A percentile compares a stretch with the other conserved stretches of the same genome.
phyloP scores from a whole-genome alignment of 2,113 vertebrate species.

The Himantopus leucocephalus region DNA sequence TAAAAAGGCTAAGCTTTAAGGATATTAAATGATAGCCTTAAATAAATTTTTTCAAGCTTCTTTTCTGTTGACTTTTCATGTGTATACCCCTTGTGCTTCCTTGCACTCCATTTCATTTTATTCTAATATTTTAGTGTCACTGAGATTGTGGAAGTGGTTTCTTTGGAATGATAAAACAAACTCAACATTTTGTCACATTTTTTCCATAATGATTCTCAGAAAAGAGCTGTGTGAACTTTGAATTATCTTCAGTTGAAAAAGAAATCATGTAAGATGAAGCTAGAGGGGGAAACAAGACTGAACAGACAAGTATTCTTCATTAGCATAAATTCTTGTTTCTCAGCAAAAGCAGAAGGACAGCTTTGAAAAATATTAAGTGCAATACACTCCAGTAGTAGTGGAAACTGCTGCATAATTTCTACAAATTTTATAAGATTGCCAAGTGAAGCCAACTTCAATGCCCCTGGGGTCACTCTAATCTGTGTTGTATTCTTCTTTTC shows the following conservation, averaged over 20 bases:
- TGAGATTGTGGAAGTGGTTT: not conserved
- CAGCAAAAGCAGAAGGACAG: not conserved
- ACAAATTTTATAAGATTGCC: not conserved
- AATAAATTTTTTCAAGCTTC: constrained; percentile 79
- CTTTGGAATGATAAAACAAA: not conserved
- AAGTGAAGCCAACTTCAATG: not conserved
- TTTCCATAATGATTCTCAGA: not conserved
- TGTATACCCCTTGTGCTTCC: not conserved
- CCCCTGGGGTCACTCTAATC: not conserved
- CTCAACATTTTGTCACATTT: not conserved
- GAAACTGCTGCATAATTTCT: not conserved
- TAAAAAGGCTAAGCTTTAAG: constrained; percentile 75
- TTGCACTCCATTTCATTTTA: not conserved
- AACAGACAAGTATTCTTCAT: not conserved
- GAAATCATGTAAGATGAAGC: not conserved
- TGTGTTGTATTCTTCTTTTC: not conserved
- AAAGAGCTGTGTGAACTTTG: not conserved
- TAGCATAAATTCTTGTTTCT: not conserved
- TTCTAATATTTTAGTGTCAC: not conserved
- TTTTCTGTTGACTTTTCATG: constrained; percentile 43
- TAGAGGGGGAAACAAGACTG: not conserved
- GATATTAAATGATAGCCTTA: constrained; percentile 67
- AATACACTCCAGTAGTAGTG: not conserved
- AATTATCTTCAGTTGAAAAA: not conserved
- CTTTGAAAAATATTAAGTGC: not conserved